These are phyloP conservation scores for Mus pahari DNA, from an alignment of 2,113 vertebrate species.

Conservation along the genomic window DNA sequence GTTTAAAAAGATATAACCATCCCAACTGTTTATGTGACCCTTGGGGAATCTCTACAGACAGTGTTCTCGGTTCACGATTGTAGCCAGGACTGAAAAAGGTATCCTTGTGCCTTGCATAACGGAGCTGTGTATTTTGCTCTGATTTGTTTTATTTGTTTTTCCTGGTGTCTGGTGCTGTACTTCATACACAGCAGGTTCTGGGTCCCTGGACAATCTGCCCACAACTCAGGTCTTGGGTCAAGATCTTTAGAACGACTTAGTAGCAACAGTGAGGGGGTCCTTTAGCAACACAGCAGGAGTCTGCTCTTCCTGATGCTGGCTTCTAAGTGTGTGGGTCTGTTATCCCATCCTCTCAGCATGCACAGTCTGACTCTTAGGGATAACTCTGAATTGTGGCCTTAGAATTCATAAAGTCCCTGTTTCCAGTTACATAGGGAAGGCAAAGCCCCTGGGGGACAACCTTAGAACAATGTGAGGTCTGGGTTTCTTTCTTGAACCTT, in stretches of 20 bases:
- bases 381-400: neutral
- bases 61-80: conserved; percentile 19
- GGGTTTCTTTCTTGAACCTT: conserved; percentile 43
- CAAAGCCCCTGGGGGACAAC: neutral
- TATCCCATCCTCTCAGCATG: neutral
- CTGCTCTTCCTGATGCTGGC: neutral
- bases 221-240: neutral
- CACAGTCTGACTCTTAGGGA: neutral
- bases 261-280: neutral
- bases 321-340: neutral
- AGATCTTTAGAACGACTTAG: neutral
- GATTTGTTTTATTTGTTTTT: conserved; percentile 19
- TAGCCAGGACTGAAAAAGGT: conserved; percentile 7
- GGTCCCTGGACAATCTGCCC: conserved; percentile 13
- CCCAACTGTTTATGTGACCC: conserved; percentile 69
- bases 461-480: neutral
- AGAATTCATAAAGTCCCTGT: neutral
- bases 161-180: neutral
- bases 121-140: neutral
- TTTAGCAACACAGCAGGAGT: neutral
- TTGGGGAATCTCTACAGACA: conserved; percentile 67
- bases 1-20: conserved; percentile 68
- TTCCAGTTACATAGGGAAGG: neutral
- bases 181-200: neutral
- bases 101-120: neutral